phyloP scores from a whole-genome alignment of 2,113 vertebrate genomes.

The Microcebus murinus region DNA sequence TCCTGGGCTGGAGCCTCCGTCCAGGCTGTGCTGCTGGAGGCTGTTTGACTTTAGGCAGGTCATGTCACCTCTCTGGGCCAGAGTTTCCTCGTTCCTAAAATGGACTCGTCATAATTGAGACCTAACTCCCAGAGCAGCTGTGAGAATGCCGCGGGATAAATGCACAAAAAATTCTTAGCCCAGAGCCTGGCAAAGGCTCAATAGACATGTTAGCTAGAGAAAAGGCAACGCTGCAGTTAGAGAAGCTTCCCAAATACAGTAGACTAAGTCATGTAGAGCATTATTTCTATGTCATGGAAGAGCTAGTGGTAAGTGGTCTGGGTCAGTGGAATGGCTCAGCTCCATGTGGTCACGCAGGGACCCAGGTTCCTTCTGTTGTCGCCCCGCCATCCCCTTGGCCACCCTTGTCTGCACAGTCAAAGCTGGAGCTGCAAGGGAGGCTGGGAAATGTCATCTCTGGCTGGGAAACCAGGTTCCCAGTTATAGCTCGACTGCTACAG shows the following conservation, averaged over 20 bases:
- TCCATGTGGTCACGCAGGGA: background rate
- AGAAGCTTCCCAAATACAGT: background rate
- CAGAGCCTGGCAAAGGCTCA: background rate
- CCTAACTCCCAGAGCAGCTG: background rate
- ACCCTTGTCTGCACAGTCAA: background rate
- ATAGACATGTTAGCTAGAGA: no score
- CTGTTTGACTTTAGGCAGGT: background rate
- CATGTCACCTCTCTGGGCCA: background rate
- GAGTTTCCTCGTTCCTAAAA: background rate
- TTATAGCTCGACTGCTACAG: background rate
- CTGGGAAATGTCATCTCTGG: background rate
- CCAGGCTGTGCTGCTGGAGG: background rate
- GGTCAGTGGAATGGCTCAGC: background rate
- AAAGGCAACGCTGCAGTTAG: background rate
- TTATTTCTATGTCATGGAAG: background rate
- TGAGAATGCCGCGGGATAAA: background rate
- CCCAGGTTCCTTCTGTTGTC: background rate
- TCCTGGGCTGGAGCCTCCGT: background rate
- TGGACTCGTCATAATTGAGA: background rate
- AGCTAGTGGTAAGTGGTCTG: background rate
- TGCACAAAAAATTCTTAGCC: background rate
- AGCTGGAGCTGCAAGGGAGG: background rate
- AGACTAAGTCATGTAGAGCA: background rate
- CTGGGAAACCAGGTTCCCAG: background rate
- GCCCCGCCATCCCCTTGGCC: background rate